phyloP scores from a whole-genome alignment of 2,888 invertebrate genomes.

The Cheilosia impressa region DNA sequence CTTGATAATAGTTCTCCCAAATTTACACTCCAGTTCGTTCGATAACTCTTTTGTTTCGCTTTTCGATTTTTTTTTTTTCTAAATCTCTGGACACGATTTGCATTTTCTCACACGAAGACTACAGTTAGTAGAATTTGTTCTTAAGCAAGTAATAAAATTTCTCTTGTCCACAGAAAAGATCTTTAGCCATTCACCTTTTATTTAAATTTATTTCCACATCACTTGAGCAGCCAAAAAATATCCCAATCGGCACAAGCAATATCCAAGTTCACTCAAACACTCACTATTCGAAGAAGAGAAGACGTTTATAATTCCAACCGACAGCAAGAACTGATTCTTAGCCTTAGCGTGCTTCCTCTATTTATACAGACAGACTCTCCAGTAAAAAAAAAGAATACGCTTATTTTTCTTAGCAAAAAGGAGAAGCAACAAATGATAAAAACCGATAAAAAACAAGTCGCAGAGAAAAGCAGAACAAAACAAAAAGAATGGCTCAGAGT shows the following conservation, averaged over 20 bases:
- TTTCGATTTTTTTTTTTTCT: neutral
- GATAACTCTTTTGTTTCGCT: slow-evolving; percentile 1
- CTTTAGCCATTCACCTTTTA: slow-evolving; percentile 64
- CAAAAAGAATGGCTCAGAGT: slow-evolving; percentile 29
- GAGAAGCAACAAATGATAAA: slow-evolving; percentile 39
- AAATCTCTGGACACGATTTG: neutral
- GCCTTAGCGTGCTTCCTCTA: slow-evolving; percentile 52
- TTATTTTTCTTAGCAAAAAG: slow-evolving; percentile 26
- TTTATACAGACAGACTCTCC: slow-evolving; percentile 60
- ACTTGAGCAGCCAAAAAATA: slow-evolving; percentile 33
- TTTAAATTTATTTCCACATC: slow-evolving; percentile 65
- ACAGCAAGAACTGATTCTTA: slow-evolving; percentile 70
- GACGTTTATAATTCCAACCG: slow-evolving; percentile 57
- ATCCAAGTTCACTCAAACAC: slow-evolving; percentile 42
- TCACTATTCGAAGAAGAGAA: slow-evolving; percentile 22
- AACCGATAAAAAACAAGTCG: slow-evolving; percentile 18
- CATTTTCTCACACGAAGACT: slow-evolving; percentile 12
- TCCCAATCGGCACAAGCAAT: slow-evolving; percentile 1
- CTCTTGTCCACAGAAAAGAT: slow-evolving; percentile 6
- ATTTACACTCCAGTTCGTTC: slow-evolving; percentile 1
- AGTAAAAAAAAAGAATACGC: slow-evolving; percentile 6
- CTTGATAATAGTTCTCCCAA: too few relatives aligned
- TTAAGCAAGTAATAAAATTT: neutral
- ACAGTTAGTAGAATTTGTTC: neutral
- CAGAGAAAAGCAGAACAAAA: slow-evolving; percentile 26